Conservation (phyloP, 2,797 vertebrate species). For the Silurus aristotelis region DNA sequence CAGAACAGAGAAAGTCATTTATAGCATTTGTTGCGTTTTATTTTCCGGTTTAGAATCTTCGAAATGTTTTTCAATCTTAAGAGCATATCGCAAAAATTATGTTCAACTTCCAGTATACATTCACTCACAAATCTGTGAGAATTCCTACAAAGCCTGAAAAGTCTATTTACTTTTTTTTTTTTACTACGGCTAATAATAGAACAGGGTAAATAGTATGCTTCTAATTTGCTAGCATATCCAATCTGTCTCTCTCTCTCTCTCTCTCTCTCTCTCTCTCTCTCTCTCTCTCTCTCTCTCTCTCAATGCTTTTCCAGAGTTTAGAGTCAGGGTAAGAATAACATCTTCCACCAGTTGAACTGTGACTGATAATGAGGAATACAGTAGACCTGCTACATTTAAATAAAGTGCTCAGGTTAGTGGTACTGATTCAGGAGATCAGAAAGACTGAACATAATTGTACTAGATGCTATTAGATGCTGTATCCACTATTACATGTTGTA, state of each 20-base stretch:
- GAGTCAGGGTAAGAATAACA: not conserved
- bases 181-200: not conserved
- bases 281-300: too few relatives aligned
- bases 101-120: not conserved
- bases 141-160: not conserved
- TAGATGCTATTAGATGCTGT: not conserved
- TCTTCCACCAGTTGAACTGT: not conserved
- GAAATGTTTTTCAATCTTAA: not conserved
- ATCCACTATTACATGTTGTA: not conserved
- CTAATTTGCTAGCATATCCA: not conserved
- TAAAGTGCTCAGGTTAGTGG: not conserved
- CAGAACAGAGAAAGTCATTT: conserved; percentile 5
- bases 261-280: too few relatives aligned
- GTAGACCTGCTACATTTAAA: too few relatives aligned
- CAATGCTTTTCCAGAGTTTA: not conserved
- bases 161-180: not conserved
- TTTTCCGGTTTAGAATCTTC: not conserved
- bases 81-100: not conserved
- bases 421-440: not conserved
- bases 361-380: not conserved
- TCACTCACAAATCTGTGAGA: not conserved
- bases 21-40: not conserved
- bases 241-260: not conserved
- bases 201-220: not conserved
- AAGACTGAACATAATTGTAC: not conserved